Base-by-base conservation (phyloP, 2,113 vertebrate genomes). In the Phylloscopus trochiloides region DNA sequence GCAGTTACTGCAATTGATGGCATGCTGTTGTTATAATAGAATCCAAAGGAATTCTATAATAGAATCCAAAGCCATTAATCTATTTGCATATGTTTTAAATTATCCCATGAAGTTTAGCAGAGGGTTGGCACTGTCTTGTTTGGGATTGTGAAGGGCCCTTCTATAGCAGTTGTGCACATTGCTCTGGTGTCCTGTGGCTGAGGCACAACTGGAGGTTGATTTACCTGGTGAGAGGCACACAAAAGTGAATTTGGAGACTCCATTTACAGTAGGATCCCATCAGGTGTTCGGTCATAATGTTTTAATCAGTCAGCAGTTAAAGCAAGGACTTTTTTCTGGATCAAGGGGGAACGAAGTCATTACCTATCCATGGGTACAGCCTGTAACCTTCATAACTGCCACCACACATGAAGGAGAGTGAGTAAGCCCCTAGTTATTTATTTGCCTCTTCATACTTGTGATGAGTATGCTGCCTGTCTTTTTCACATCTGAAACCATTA, bases 61-160 rank as follows among this genome's bases (percentile, higher is more conserved):
- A 71, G 65, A 77, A 81, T 86, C 81, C 89, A 84, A 81, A 90
- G 43, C 54, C 38, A 38, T 88, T 94, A 31, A 42, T 91, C 63
- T 91, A 31, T 86, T 70, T 94, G 47, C 86, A 63, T 59, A 19
- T 92, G 95, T 88, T 97, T 95, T 77, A 58, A 57, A 83, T 95
- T 92, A 92, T 74, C 77, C 52, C 22, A 1, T 92, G 90, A 90
- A 95, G 83, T 85, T 87, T 86, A 74, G 70, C 91, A 92, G 86
- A 93, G 72, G 72, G 75, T 47, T 90, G 82, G 50, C 74, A 86
- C 0, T 59, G 83, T 93, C 75, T 70, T 21, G 10, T 77, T 87
- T 88, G 91, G 82, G 73, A 88, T 63, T 83, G 47, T 62, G 84
- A 91, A 95, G 77, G 63, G 68, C 79, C 91, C 61, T 77, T 79